A percentile compares a stretch with the other conserved stretches of the same genome.
Conservation (phyloP, 1,140 invertebrate genomes). For the Pseudomyrmex sp. region DNA sequence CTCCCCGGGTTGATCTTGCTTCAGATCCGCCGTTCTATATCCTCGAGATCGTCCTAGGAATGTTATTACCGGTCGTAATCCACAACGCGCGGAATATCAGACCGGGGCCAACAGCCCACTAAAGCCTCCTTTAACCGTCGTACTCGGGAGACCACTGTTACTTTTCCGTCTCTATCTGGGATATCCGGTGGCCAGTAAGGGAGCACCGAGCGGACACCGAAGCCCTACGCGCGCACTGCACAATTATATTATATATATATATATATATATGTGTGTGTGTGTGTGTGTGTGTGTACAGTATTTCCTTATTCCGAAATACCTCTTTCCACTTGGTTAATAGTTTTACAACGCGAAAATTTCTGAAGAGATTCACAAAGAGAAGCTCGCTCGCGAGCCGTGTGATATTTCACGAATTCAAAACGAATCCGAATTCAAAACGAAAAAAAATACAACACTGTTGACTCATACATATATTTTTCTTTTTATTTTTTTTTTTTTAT, state of each 20-base stretch:
- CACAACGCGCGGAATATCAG: constrained; percentile 70
- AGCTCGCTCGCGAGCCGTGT: neutral
- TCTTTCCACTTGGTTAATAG: constrained; percentile 36
- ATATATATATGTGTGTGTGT: no score
- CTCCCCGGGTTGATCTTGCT: constrained; percentile 48
- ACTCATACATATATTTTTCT: no score
- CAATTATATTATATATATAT: constrained; percentile 31
- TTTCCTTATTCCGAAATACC: constrained; percentile 40
- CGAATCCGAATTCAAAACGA: neutral
- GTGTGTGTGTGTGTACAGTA: neutral
- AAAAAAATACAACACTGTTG: neutral
- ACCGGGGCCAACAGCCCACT: constrained; percentile 57
- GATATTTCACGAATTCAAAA: neutral
- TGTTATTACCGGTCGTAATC: constrained; percentile 73
- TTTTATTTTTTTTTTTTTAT: neutral
- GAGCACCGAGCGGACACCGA: neutral
- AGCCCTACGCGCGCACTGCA: neutral
- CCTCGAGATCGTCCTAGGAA: constrained; percentile 64
- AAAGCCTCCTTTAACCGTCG: constrained; percentile 69
- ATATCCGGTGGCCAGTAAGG: neutral
- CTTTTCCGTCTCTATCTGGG: constrained; percentile 51
- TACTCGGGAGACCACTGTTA: constrained; percentile 37
- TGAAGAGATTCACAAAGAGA: neutral
- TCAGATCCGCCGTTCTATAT: constrained; percentile 67
- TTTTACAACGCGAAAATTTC: constrained; percentile 22